Conservation (phyloP, 2,797 vertebrate genomes). For the Malurus leucopterus region DNA sequence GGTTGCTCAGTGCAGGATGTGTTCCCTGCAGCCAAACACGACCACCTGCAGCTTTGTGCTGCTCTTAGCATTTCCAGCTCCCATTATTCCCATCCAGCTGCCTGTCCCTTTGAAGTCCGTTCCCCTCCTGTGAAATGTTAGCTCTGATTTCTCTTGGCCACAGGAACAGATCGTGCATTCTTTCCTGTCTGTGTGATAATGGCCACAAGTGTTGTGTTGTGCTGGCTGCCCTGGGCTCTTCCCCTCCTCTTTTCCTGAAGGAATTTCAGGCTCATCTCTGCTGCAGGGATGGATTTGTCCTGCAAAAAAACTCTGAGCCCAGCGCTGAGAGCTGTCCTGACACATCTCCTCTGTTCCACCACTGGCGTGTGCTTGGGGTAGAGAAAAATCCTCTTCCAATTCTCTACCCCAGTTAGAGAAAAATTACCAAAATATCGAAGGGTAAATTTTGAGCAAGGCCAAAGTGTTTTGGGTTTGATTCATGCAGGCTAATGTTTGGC, state of each 20-base stretch:
- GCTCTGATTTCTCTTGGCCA: slow-evolving; percentile 67
- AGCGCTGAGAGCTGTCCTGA: background rate
- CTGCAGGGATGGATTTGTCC: background rate
- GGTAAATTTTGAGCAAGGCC: background rate
- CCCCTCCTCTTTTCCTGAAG: background rate
- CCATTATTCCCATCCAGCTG: slow-evolving; percentile 67
- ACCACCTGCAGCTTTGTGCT: slow-evolving; percentile 72
- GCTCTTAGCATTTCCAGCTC: slow-evolving; percentile 63
- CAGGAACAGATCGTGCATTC: slow-evolving; percentile 48
- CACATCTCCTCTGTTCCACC: background rate
- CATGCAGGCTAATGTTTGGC: background rate
- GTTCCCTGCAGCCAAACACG: slow-evolving; percentile 31
- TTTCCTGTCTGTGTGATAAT: slow-evolving; percentile 61
- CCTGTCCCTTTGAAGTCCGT: slow-evolving; percentile 71
- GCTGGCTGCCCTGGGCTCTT: slow-evolving; percentile 23
- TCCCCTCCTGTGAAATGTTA: slow-evolving; percentile 67
- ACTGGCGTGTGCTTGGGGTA: background rate
- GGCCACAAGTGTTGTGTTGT: slow-evolving; percentile 11
- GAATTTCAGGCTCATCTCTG: background rate
- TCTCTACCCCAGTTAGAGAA: too few relatives aligned
- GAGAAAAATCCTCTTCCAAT: background rate
- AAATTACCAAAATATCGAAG: background rate
- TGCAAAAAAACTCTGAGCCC: background rate
- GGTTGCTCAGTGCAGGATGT: background rate
- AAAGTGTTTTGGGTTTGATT: background rate